Evolutionary conservation across 1,140 invertebrate species (phyloP).

Genomic region (Diachasmimorpha longicaudata): DNA sequence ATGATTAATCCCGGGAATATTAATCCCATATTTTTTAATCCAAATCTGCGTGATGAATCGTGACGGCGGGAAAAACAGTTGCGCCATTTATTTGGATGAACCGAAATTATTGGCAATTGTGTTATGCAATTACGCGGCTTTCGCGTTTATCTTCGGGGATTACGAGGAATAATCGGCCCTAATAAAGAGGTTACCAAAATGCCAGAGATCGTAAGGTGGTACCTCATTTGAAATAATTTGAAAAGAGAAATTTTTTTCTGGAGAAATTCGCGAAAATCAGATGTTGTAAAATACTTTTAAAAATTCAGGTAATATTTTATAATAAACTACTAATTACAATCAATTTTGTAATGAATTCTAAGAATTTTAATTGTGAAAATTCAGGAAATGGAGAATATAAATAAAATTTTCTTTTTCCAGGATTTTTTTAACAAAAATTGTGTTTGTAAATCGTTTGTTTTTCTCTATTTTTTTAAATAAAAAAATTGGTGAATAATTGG

Average conservation of each 20-base stretch:
- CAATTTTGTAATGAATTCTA: no score
- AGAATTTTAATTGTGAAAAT: no score
- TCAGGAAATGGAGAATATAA: no score
- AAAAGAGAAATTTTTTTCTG: constrained; percentile 3
- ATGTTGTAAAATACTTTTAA: background rate
- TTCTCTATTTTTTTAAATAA: no score
- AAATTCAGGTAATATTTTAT: background rate
- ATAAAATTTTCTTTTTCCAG: no score
- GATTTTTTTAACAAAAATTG: no score
- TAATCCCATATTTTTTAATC: background rate
- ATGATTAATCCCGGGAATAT: background rate
- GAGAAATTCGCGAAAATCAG: background rate
- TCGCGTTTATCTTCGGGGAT: background rate
- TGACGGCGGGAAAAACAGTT: background rate
- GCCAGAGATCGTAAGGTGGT: background rate
- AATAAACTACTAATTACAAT: no score
- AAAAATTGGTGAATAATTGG: no score
- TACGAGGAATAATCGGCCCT: background rate
- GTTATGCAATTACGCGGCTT: background rate
- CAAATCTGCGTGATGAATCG: background rate
- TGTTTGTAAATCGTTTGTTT: no score
- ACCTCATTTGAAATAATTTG: background rate
- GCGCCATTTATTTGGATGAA: background rate
- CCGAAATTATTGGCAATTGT: background rate
- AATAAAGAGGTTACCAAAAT: constrained; percentile 3